Conservation (phyloP, 2,888 invertebrate species). For the Venusia cambrica region DNA sequence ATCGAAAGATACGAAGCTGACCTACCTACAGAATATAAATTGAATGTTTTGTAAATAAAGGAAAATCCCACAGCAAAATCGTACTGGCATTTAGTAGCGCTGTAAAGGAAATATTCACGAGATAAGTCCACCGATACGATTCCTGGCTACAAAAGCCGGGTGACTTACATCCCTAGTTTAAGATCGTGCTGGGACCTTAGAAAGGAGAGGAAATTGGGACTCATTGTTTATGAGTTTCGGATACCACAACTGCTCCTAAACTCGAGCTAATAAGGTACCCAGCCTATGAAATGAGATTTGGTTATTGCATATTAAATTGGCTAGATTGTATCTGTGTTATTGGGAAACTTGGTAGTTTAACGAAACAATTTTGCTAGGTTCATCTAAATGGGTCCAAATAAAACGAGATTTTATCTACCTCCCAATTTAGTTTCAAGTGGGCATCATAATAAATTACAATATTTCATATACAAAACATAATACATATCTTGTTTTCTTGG, state of each 20-base stretch:
- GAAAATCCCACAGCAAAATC: constrained; percentile 8
- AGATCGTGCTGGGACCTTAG: constrained; percentile 32
- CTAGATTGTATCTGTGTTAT: constrained; percentile 24
- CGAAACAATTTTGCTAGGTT: too few species aligned
- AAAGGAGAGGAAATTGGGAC: constrained; percentile 48
- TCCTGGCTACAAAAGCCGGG: constrained; percentile 16
- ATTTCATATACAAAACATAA: too few species aligned
- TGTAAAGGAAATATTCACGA: constrained; percentile 7
- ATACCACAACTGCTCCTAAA: constrained; percentile 31
- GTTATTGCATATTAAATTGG: constrained; percentile 32
- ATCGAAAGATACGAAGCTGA: too few species aligned
- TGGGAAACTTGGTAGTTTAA: too few species aligned
- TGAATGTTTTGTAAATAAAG: too few species aligned
- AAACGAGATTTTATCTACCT: too few species aligned
- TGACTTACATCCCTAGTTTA: constrained; percentile 22
- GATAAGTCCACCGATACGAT: constrained; percentile 11
- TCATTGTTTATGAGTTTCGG: constrained; percentile 57
- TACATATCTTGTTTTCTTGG: too few species aligned
- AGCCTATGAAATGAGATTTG: constrained; percentile 29
- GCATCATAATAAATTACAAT: too few species aligned
- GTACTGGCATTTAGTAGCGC: constrained; percentile 3
- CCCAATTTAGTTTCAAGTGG: too few species aligned
- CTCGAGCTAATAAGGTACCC: constrained; percentile 36
- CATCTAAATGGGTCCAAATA: too few species aligned
- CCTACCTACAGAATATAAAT: too few species aligned